Conservation (phyloP, 2,797 vertebrate species). For the Eleutherodactylus coqui region DNA sequence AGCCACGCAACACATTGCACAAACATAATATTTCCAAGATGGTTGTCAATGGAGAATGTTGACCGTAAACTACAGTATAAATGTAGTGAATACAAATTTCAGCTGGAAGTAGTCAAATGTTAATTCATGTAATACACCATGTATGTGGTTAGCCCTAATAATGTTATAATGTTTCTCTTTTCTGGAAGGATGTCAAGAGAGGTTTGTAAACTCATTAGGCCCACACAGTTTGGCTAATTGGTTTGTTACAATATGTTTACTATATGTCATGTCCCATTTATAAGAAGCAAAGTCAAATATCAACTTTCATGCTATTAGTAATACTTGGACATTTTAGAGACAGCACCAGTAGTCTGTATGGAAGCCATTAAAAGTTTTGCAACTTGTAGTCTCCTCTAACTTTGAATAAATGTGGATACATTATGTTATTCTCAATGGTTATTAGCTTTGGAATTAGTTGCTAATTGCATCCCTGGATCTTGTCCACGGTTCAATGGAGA, state of each 20-base stretch:
- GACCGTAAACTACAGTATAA: neutral
- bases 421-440: neutral
- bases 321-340: neutral
- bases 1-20: too few relatives aligned
- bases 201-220: neutral
- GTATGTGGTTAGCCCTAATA: neutral
- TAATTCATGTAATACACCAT: neutral
- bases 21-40: too few relatives aligned
- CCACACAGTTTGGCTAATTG: neutral
- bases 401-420: neutral
- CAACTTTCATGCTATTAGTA: conserved; percentile 2
- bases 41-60: neutral
- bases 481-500: neutral
- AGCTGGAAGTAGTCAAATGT: neutral
- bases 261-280: conserved; percentile 11
- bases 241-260: conserved; percentile 20
- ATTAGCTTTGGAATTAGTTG: neutral
- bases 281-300: neutral
- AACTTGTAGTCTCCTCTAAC: neutral
- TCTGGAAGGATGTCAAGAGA: conserved; percentile 6
- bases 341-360: neutral
- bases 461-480: neutral
- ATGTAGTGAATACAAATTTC: neutral
- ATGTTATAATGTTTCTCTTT: neutral
- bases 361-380: conserved; percentile 5